These are phyloP conservation scores for Harpagus bidentatus DNA, from an alignment of 2,113 vertebrate genomes.

Conservation along the genomic window DNA sequence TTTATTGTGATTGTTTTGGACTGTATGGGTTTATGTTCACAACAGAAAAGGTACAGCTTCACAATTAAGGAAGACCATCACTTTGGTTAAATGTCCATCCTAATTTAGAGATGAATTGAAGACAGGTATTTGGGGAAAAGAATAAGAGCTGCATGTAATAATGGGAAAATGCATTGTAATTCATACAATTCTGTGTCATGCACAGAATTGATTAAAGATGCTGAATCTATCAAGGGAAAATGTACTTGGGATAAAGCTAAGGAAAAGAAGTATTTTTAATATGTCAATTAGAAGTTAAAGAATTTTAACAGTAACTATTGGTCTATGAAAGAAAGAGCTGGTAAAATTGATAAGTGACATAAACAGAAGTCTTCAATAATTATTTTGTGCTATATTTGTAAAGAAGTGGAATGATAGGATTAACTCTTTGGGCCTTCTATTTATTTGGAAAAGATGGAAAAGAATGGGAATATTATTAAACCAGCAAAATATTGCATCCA, in stretches of 20 bases:
- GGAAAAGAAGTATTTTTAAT: not conserved
- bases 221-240: not conserved
- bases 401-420: not conserved
- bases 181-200: not conserved
- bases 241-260: not conserved
- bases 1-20: not conserved
- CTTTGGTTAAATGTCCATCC: not conserved
- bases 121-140: not conserved
- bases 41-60: not conserved
- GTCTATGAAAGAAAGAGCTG: not conserved
- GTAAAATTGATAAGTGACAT: not conserved
- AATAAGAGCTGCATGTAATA: not conserved
- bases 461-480: not conserved
- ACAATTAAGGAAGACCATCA: not conserved
- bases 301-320: not conserved
- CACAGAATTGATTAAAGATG: not conserved
- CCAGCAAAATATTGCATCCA: not conserved
- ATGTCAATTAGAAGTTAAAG: not conserved
- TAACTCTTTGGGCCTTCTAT: not conserved
- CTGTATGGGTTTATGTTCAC: not conserved
- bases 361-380: not conserved
- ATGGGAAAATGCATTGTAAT: not conserved
- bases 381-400: not conserved
- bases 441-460: not conserved
- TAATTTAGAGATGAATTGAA: not conserved